phyloP scores from a whole-genome alignment of 2,888 invertebrate species.

The Diarsia brunnea region DNA sequence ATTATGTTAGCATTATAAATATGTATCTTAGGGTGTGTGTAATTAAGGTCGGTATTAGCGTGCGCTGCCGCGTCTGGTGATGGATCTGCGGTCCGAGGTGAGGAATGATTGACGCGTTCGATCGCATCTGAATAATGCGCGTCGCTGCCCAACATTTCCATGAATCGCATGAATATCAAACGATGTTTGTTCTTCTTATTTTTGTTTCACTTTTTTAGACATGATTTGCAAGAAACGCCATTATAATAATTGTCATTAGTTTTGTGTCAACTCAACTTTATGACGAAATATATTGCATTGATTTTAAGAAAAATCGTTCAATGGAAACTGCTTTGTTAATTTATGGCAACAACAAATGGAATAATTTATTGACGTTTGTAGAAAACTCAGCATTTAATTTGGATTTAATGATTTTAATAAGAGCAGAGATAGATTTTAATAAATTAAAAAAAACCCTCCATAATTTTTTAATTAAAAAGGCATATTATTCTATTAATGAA shows the following conservation, averaged over 20 bases:
- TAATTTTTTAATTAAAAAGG: too few relatives aligned
- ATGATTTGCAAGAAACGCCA: conserved; percentile 64
- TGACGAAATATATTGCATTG: conserved; percentile 34
- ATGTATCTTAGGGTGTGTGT: conserved; percentile 52
- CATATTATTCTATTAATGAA: too few relatives aligned
- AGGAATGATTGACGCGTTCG: conserved; percentile 79
- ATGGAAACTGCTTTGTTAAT: conserved; percentile 1
- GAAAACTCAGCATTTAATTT: background rate
- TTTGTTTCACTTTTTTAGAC: conserved; percentile 62
- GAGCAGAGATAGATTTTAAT: too few relatives aligned
- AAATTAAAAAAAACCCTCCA: too few relatives aligned
- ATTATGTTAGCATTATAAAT: conserved; percentile 58
- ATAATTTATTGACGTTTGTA: background rate
- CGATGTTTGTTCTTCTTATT: conserved; percentile 71
- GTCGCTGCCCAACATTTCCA: conserved; percentile 75
- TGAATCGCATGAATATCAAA: conserved; percentile 83
- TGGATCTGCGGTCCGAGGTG: conserved; percentile 71
- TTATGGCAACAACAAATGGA: background rate
- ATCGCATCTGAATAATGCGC: conserved; percentile 77
- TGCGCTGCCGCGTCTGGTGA: conserved; percentile 28
- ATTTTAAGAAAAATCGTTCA: conserved; percentile 6
- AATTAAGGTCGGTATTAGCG: conserved; percentile 62
- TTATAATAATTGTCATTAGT: conserved; percentile 72
- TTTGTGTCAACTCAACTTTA: conserved; percentile 54
- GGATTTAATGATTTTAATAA: background rate